Base-by-base conservation (phyloP, 2,888 invertebrate genomes). In the Leptinotarsa rubiginosa region DNA sequence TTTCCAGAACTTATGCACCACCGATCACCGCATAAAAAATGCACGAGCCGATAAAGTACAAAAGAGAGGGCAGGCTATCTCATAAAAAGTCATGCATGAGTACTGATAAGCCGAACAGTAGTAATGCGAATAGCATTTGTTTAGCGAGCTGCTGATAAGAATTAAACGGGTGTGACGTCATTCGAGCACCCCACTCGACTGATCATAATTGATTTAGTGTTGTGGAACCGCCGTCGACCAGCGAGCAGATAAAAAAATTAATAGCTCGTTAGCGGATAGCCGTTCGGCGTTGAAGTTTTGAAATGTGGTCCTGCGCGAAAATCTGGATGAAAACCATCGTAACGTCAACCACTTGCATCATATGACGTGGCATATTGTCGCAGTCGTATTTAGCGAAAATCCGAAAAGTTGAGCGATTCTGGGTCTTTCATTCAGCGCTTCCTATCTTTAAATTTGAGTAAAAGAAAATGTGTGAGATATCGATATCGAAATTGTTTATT, bases 21-120 rank as follows among this genome's bases (percentile, higher is more conserved):
- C n/a, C 62, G 54, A 69, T 56, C 20, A 5, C 49, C 10, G 50
- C 50, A 52, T 56, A 78, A 79, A 80, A 79, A 73, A 75, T 70
- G 73, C 76, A 78, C 76, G 72, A 66, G 47, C 79, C 78, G 77
- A 80, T 66, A 67, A 66, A 65, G 47, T 47, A 41, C 15, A 68
- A 49, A 65, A 78, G 31, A 25, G 41, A 13, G 15, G 15, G 62
- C 25, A 62, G 68, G 10, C 41, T 78, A 78, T 80, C 76, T 77
- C 75, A 80, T 80, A 83, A 83, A 83, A 83, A 83, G 80, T 82
- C 83, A 82, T 83, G 83, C 83, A 83, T 80, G 81, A 79, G 81
- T 69, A 73, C 77, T 78, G 83, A 83, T 83, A 83, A 83, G 82
- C 81, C 67, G 62, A 68, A 66, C 75, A 75, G 80, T 56, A 20